Base-by-base conservation (phyloP, 2,113 vertebrate species). In the Melanerpes aurifrons region DNA sequence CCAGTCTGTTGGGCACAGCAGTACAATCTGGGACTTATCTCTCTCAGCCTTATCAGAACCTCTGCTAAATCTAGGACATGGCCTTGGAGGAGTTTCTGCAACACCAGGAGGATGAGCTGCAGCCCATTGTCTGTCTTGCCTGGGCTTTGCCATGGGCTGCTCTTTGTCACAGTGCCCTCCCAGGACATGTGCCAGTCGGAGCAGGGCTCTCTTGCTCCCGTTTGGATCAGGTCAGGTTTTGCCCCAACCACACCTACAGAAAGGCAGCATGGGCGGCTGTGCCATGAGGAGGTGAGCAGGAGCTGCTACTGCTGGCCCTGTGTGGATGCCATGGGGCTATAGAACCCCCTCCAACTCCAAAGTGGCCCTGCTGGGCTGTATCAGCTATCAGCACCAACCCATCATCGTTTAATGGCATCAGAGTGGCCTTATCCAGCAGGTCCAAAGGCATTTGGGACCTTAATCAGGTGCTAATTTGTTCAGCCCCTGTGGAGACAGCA, bases 11-110 rank as follows among this genome's bases (percentile, higher is more conserved):
- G 91, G 91, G 91, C 97, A 96, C 97, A 97, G 97, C 95, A 95
- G 97, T 72, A 95, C 96, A 97, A 98, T 91, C 90, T 96, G 97
- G 96, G 97, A 97, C 78, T 96, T 94, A 92, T 83, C 92, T 95
- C 96, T 73, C 75, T n/a, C 48, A 86, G 74, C 63, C 96, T 95
- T 90, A 97, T 94, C 93, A 84, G 89, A 78, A 90, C 94, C 86
- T 12, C 85, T 19, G 74, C 91, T 92, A 95, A 96, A 87, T 97
- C 94, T 96, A 96, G 96, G 96, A 81, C 90, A 83, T 1, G 35
- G 94, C 94, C 96, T 97, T 76, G 18, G 90, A 96, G 94, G 75
- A 95, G 95, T 72, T 94, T 62, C 88, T 94, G 87, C 24, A 64
- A 92, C 63, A 40, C 32, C 66, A 85, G 85, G 73, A 72, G 77